phyloP scores from a whole-genome alignment of 2,113 vertebrate genomes.

The Myotis lucifugus region DNA sequence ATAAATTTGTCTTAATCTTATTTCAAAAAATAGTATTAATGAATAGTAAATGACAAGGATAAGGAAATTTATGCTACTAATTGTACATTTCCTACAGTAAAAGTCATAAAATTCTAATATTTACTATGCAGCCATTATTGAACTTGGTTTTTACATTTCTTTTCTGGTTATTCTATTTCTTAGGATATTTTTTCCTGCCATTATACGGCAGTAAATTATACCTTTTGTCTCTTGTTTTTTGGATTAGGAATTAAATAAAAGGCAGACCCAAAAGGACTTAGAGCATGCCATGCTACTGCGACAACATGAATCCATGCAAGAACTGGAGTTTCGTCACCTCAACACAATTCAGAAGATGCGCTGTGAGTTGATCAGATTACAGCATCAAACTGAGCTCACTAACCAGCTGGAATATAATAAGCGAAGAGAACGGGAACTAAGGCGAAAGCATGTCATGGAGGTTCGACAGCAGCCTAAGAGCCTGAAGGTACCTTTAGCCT shows the following conservation, averaged over 20 bases:
- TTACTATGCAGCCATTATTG: not conserved
- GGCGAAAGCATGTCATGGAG: slow-evolving; percentile 98
- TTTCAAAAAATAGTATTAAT: not conserved
- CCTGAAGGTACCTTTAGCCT: slow-evolving; percentile 90
- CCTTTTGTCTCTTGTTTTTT: slow-evolving; percentile 60
- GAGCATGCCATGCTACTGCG: slow-evolving; percentile 98
- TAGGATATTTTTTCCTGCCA: not conserved
- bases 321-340: slow-evolving; percentile 98
- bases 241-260: slow-evolving; percentile 96
- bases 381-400: slow-evolving; percentile 99
- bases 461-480: slow-evolving; percentile 99
- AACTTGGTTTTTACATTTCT: slow-evolving; percentile 1
- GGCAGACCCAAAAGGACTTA: slow-evolving; percentile 98
- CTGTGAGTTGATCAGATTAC: slow-evolving; percentile 95
- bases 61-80: not conserved
- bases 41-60: slow-evolving; percentile 15
- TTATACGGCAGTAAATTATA: slow-evolving; percentile 27
- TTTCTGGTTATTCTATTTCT: slow-evolving; percentile 22
- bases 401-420: slow-evolving; percentile 99
- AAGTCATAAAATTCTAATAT: not conserved
- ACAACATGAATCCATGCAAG: slow-evolving; percentile 99
- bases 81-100: not conserved
- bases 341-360: slow-evolving; percentile 96
- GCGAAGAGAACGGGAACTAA: slow-evolving; percentile 95
- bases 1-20: slow-evolving; percentile 30